These are phyloP conservation scores for Meloe dianella DNA, from an alignment of 2,888 invertebrate species.

Conservation along the genomic window DNA sequence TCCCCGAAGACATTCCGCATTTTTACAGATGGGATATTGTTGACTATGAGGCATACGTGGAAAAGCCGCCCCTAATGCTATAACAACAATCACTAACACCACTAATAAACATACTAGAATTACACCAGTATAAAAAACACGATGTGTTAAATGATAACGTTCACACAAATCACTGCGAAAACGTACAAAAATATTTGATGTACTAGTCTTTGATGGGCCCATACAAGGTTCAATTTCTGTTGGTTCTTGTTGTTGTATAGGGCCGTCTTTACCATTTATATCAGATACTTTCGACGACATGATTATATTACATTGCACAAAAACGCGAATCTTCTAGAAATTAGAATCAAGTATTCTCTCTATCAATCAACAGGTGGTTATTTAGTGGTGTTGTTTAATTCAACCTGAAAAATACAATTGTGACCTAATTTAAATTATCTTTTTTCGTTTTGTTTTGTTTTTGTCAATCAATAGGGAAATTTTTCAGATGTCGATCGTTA, in stretches of 20 bases:
- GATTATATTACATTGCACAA: conserved; percentile 5
- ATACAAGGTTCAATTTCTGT: conserved; percentile 52
- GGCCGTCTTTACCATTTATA: conserved; percentile 22
- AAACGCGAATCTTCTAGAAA: conserved; percentile 14
- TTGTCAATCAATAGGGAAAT: background rate
- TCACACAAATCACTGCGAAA: conserved; percentile 43
- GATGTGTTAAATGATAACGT: conserved; percentile 48
- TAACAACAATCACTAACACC: conserved; percentile 58
- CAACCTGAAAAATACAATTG: conserved; percentile 17
- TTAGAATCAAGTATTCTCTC: background rate
- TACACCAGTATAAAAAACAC: conserved; percentile 45
- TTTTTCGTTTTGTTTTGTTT: background rate
- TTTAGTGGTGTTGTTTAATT: background rate
- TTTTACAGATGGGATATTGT: conserved; percentile 58
- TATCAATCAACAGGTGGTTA: conserved; percentile 21
- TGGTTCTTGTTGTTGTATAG: conserved; percentile 31
- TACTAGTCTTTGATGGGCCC: conserved; percentile 32
- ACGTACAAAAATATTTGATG: conserved; percentile 34
- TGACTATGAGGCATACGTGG: conserved; percentile 57
- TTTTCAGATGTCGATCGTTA: background rate
- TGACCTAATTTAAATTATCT: background rate
- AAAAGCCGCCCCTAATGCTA: conserved; percentile 60
- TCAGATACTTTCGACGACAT: conserved; percentile 1
- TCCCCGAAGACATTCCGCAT: conserved; percentile 61
- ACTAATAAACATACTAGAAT: conserved; percentile 51